Percentiles rank a stretch among this genome's conserved stretches.
phyloP scores from a whole-genome alignment of 2,113 vertebrate species.

The Myotis lucifugus region DNA sequence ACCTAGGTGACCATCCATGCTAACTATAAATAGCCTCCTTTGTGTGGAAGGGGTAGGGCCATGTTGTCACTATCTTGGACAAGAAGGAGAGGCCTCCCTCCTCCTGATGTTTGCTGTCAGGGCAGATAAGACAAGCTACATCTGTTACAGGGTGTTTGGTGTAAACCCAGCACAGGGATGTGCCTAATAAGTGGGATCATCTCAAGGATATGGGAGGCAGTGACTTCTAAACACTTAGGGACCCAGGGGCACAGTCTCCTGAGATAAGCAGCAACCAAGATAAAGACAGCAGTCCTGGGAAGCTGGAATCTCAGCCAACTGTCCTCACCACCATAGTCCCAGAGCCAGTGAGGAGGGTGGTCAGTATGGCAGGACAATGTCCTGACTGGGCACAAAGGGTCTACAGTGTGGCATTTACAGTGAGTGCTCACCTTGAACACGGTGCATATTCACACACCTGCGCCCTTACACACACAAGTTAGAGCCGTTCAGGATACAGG shows the following conservation, averaged over 20 bases:
- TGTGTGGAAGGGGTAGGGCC: not conserved
- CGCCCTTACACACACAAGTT: not conserved
- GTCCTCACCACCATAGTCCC: not conserved
- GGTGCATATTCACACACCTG: not conserved
- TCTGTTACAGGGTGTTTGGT: not conserved
- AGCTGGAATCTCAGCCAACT: not conserved
- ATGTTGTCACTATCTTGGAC: not conserved
- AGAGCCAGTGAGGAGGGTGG: fast-evolving
- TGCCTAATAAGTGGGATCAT: not conserved
- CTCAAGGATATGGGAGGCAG: not conserved
- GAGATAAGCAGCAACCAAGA: not conserved
- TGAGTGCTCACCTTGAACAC: not conserved
- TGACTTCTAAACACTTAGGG: not conserved
- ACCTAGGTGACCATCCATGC: not conserved
- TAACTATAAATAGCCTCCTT: constrained; percentile 26
- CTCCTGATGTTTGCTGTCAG: not conserved
- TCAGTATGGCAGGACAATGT: not conserved
- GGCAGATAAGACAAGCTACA: not conserved
- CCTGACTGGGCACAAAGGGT: not conserved
- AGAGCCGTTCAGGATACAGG: not conserved
- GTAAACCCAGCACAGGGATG: not conserved
- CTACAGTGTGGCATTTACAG: not conserved
- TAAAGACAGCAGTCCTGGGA: not conserved
- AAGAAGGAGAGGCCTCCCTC: not conserved
- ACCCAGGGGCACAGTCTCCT: not conserved